Evolutionary conservation across 2,888 invertebrate genomes (phyloP).

Genomic region (Achlya flavicornis): DNA sequence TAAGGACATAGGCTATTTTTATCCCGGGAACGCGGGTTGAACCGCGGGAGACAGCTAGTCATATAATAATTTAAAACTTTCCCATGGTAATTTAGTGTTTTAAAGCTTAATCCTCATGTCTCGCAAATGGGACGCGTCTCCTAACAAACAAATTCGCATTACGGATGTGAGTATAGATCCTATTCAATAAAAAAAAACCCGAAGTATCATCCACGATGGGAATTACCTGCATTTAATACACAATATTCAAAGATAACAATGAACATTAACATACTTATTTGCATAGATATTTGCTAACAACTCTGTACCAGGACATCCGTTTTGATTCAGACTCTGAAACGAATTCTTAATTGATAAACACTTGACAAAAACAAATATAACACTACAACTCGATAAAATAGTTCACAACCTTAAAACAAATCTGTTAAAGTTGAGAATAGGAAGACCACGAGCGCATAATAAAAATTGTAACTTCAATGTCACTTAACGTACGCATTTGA

Average conservation of each 20-base stretch:
- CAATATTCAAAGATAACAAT: neutral
- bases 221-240: neutral
- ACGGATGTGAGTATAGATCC: neutral
- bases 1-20: too few relatives aligned
- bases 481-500: constrained; percentile 30
- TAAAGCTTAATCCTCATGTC: too few relatives aligned
- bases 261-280: neutral
- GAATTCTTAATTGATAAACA: constrained; percentile 1
- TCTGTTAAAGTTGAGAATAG: neutral
- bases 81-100: too few relatives aligned
- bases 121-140: too few relatives aligned
- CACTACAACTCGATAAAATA: neutral
- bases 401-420: neutral
- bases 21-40: too few relatives aligned
- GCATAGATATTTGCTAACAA: constrained; percentile 4
- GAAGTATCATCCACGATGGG: neutral
- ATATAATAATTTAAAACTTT: too few relatives aligned
- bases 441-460: constrained; percentile 6
- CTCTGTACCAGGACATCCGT: constrained; percentile 3
- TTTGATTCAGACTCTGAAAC: constrained; percentile 2
- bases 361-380: constrained; percentile 1
- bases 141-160: neutral
- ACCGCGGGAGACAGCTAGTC: too few relatives aligned
- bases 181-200: neutral
- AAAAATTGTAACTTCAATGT: constrained; percentile 40